These are phyloP conservation scores for Grammomys dolichurus DNA, from an alignment of 2,113 vertebrate genomes.

Conservation along the genomic window DNA sequence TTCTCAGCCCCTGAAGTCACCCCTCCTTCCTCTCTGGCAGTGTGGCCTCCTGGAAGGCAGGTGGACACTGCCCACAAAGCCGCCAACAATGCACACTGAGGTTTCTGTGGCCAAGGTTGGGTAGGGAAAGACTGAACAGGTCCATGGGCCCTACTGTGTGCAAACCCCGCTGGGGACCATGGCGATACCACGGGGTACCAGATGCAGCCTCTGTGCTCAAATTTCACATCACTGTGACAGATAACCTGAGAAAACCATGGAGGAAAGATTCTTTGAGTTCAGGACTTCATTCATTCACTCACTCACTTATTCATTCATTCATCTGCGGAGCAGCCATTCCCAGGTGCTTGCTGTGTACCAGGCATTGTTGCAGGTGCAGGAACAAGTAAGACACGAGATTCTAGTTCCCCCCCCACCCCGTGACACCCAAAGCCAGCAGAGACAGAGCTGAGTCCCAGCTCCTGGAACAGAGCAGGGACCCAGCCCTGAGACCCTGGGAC, in stretches of 20 bases:
- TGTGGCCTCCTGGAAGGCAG: neutral
- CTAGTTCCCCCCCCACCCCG: neutral
- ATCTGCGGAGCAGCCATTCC: neutral
- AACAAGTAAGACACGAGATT: neutral
- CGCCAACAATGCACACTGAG: rapidly evolving
- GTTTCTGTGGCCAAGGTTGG: neutral
- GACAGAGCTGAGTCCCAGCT: neutral
- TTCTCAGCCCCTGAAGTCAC: neutral
- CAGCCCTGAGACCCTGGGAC: neutral
- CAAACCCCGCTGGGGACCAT: neutral
- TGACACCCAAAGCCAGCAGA: neutral
- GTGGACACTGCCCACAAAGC: neutral
- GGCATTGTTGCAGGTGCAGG: neutral
- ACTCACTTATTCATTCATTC: neutral
- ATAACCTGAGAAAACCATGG: neutral
- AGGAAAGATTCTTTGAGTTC: neutral
- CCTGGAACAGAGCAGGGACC: neutral
- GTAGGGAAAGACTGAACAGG: neutral
- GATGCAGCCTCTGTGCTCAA: neutral
- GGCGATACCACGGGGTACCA: neutral
- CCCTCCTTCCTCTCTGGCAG: neutral
- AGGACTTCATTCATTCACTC: neutral
- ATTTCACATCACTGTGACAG: neutral
- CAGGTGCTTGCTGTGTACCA: neutral
- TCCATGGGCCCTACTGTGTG: neutral